Percentiles rank a stretch among this genome's conserved stretches.
phyloP scores from a whole-genome alignment of 2,888 invertebrate genomes.

The Anorthoa munda region DNA sequence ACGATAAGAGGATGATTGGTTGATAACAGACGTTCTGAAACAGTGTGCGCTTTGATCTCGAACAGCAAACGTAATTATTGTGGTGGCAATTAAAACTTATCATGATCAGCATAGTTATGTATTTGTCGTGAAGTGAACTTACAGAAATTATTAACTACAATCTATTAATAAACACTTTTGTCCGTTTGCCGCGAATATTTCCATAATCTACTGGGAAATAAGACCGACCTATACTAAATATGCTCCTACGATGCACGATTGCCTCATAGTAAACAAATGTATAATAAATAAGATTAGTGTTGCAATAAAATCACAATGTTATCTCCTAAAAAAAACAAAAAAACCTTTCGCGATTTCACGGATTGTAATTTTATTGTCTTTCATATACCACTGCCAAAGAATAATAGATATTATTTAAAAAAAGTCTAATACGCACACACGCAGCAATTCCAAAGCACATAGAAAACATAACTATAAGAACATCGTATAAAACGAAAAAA shows the following conservation, averaged over 20 bases:
- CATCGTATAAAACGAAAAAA: neutral
- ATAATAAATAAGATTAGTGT: conserved; percentile 11
- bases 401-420: neutral
- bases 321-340: conserved; percentile 18
- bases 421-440: neutral
- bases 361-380: conserved; percentile 5
- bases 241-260: conserved; percentile 12
- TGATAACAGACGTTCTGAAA: conserved; percentile 71
- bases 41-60: conserved; percentile 70
- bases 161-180: conserved; percentile 41
- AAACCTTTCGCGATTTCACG: conserved; percentile 13
- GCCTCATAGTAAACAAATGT: conserved; percentile 27
- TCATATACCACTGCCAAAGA: neutral
- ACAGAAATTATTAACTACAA: conserved; percentile 46
- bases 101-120: conserved; percentile 64
- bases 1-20: conserved; percentile 74
- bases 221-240: neutral
- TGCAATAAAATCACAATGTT: conserved; percentile 39
- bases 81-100: conserved; percentile 66
- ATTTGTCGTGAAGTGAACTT: conserved; percentile 46
- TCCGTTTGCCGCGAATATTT: conserved; percentile 19
- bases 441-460: neutral
- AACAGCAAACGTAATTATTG: conserved; percentile 68
- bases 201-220: neutral
- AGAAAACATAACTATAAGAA: conserved; percentile 3